phyloP scores from a whole-genome alignment of 2,888 invertebrate species.

The Lasioglossum zephyrum region DNA sequence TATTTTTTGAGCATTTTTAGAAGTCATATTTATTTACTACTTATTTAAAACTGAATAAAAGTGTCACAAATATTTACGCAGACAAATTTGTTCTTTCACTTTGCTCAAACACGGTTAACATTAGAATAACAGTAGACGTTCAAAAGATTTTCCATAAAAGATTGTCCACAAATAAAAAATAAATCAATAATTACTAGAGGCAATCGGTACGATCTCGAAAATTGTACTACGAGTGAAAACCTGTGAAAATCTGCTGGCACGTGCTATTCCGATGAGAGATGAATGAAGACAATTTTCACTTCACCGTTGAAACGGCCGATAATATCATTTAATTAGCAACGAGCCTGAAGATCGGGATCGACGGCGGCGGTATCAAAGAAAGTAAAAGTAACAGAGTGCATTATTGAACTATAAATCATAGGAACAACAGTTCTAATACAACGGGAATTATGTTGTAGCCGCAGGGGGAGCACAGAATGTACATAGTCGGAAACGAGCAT shows the following conservation, averaged over 20 bases:
- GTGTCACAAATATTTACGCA: too few species aligned
- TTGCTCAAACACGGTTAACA: too few species aligned
- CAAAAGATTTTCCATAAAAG: too few species aligned
- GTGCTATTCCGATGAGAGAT: background rate
- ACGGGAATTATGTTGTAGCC: constrained; percentile 39
- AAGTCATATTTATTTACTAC: too few species aligned
- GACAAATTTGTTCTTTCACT: too few species aligned
- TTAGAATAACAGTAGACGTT: too few species aligned
- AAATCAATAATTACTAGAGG: too few species aligned
- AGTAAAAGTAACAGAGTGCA: background rate
- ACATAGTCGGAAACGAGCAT: constrained; percentile 14
- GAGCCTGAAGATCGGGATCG: background rate
- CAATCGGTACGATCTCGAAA: background rate
- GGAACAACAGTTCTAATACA: background rate
- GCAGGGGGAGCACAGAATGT: constrained; percentile 11
- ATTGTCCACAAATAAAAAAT: too few species aligned
- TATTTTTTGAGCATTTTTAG: too few species aligned
- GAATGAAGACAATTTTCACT: background rate
- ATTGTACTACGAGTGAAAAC: background rate
- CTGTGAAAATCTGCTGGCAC: background rate
- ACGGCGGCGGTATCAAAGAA: background rate
- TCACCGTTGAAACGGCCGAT: background rate
- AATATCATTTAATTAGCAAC: constrained; percentile 5
- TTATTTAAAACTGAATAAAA: too few species aligned
- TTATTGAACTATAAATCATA: background rate